Base-by-base conservation (phyloP, 2,113 vertebrate species). In the Tylochromis polylepis region DNA sequence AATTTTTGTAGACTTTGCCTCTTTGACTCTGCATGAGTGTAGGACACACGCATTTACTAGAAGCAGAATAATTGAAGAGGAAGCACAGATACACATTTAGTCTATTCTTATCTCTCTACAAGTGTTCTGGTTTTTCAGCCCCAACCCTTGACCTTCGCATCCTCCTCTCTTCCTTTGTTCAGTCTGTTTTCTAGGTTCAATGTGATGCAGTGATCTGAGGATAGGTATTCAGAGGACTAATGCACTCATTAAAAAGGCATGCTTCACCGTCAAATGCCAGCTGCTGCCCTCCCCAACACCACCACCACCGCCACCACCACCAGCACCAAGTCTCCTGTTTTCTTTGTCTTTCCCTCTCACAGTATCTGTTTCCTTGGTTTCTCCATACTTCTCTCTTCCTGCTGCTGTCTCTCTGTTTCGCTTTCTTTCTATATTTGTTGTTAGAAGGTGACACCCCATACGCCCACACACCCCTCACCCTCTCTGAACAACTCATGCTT, bases 211-310 rank as follows among this genome's bases (percentile, higher is more conserved):
- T 85, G 90, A 90, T 94, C 91, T 92, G 82, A 93, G 85, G 89
- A 92, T 90, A 88, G 91, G 90, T 91, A 90, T 92, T 94, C 87
- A 87, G 85, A 93, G 91, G 91, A 94, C 95, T 95, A 95, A 95
- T 90, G 84, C 89, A 84, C 92, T 95, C 94, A 95, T 96, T 96
- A 96, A 95, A 96, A 95, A 95, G 91, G 87, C 92, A 95, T 95
- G 95, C 93, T 94, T 95, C 95, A 91, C 93, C 92, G 87, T 96
- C 95, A 95, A 94, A 94, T 95, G 93, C 94, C 94, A 96, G 93
- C 95, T 95, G 95, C 92, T 81, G 24, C 87, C 80, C 29, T 85
- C 46, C 70, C 77, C 81, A 62, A 62, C 78, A 31, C 46, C 81
- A 84, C 24, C 84, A 62, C 51, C 49, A 49, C 58, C 34, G 82